A percentile compares a stretch with the other conserved stretches of the same genome.
phyloP scores from a whole-genome alignment of 1,140 invertebrate genomes.

The Drosophila oshimai region DNA sequence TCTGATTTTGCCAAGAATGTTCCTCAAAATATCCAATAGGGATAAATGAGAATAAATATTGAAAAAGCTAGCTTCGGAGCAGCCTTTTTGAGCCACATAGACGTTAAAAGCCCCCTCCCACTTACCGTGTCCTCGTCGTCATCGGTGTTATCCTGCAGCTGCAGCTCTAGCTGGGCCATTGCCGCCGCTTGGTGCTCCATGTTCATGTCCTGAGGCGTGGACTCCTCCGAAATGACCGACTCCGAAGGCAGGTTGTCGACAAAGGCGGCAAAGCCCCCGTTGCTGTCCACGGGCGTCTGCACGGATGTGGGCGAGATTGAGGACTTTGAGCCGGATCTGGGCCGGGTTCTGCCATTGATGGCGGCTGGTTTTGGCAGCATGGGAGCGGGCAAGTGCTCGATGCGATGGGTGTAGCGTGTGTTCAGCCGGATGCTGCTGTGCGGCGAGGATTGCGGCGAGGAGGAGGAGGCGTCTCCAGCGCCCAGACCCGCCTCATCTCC shows the following conservation, averaged over 20 bases:
- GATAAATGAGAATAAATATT: background rate
- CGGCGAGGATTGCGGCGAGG: constrained; percentile 56
- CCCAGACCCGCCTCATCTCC: background rate
- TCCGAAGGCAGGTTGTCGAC: constrained; percentile 76
- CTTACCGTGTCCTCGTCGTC: constrained; percentile 81
- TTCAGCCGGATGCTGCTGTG: constrained; percentile 71
- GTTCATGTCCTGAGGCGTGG: constrained; percentile 69
- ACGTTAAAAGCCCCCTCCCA: background rate
- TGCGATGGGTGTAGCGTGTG: constrained; percentile 67
- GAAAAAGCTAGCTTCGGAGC: no score
- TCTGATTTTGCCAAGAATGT: no score
- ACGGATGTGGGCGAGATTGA: constrained; percentile 8
- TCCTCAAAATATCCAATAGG: background rate
- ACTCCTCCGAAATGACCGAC: constrained; percentile 78
- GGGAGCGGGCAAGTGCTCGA: constrained; percentile 47
- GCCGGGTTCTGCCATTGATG: background rate
- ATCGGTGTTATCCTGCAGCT: constrained; percentile 62
- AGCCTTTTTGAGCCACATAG: no score
- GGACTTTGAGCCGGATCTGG: constrained; percentile 14
- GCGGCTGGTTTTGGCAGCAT: background rate
- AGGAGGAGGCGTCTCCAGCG: constrained; percentile 14
- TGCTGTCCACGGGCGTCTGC: background rate
- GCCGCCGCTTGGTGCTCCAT: constrained; percentile 31
- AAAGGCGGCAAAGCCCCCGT: constrained; percentile 55
- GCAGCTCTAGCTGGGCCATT: constrained; percentile 38